These are phyloP conservation scores for Cotesia glomerata DNA, from an alignment of 1,140 invertebrate genomes.

Conservation along the genomic window DNA sequence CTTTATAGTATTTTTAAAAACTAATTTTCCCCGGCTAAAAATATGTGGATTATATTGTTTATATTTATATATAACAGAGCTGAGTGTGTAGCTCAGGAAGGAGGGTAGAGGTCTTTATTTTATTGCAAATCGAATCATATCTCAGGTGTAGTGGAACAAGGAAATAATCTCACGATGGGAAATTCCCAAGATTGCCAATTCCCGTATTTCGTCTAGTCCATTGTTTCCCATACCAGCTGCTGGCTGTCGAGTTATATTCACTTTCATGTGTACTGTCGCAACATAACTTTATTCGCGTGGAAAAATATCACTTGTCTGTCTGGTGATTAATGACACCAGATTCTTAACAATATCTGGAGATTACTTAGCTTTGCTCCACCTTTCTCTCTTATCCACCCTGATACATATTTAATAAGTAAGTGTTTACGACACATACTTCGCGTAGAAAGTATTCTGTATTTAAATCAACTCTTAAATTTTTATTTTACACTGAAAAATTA, in stretches of 20 bases:
- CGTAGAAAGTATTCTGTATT: no score
- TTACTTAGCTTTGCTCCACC: neutral
- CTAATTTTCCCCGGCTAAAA: constrained; percentile 14
- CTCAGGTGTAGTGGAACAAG: neutral
- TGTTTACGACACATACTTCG: no score
- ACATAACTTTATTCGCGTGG: neutral
- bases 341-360: no score
- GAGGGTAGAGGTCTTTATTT: neutral
- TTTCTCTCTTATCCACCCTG: neutral
- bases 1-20: neutral
- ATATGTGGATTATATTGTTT: no score
- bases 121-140: neutral
- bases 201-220: neutral
- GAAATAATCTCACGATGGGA: neutral
- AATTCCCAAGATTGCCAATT: neutral
- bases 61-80: no score
- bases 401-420: no score
- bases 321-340: constrained; percentile 2
- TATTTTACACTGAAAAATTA: no score
- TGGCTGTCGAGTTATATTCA: neutral
- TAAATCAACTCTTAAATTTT: no score
- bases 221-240: neutral
- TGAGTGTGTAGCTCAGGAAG: no score
- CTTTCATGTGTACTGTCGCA: constrained; percentile 5
- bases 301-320: constrained; percentile 11